A percentile compares a stretch with the other conserved stretches of the same genome.
phyloP scores from a whole-genome alignment of 2,797 vertebrate species.

The Sebastes itinus region DNA sequence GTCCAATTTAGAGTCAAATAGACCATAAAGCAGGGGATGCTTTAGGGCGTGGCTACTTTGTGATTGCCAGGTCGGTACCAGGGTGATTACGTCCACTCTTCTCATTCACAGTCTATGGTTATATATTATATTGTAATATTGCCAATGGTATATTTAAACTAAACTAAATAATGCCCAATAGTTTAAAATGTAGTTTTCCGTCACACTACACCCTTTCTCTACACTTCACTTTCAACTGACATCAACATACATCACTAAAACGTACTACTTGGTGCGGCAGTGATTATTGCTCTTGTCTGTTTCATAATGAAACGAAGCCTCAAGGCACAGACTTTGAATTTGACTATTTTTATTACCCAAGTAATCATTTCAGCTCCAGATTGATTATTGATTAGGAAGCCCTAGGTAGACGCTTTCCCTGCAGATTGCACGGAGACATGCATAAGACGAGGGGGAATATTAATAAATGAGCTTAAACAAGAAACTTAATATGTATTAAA shows the following conservation, averaged over 20 bases:
- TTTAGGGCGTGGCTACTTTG: too few relatives aligned
- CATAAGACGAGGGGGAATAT: not conserved
- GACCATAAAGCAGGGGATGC: too few relatives aligned
- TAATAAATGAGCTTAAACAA: not conserved
- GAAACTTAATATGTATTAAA: not conserved
- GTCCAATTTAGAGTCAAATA: too few relatives aligned
- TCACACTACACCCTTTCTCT: not conserved
- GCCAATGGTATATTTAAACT: not conserved
- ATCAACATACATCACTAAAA: not conserved
- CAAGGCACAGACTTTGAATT: not conserved
- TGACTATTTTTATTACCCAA: slow-evolving; percentile 1
- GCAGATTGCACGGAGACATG: not conserved
- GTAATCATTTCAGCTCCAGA: not conserved
- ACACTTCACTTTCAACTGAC: not conserved
- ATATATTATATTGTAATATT: not conserved
- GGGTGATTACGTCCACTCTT: not conserved
- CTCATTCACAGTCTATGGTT: not conserved
- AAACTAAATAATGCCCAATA: not conserved
- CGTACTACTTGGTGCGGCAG: not conserved
- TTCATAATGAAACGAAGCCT: slow-evolving; percentile 5
- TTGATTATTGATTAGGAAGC: slow-evolving; percentile 11
- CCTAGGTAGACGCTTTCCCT: not conserved
- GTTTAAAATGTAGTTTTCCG: not conserved
- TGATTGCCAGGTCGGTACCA: too few relatives aligned
- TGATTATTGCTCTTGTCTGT: not conserved